These are phyloP conservation scores for Tapirus terrestris DNA, from an alignment of 2,113 vertebrate genomes.

Conservation along the genomic window DNA sequence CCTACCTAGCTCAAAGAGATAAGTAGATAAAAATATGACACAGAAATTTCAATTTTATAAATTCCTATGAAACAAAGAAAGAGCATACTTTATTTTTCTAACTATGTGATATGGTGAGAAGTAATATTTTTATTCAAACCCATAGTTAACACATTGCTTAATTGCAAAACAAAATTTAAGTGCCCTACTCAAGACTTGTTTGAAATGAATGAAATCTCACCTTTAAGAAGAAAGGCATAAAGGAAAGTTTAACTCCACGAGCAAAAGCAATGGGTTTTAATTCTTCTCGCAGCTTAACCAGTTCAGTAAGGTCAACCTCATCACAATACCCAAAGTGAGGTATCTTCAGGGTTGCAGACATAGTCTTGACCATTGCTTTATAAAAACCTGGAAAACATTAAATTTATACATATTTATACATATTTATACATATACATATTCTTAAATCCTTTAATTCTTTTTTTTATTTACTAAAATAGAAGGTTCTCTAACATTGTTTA, in stretches of 20 bases:
- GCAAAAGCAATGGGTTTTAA: slow-evolving; percentile 85
- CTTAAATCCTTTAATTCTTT: neutral
- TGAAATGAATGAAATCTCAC: slow-evolving; percentile 80
- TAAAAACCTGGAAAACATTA: slow-evolving; percentile 91
- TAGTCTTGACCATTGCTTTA: slow-evolving; percentile 96
- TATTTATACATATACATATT: neutral
- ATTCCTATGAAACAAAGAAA: neutral
- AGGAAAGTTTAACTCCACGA: slow-evolving; percentile 94
- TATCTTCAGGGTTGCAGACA: slow-evolving; percentile 95
- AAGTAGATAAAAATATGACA: neutral
- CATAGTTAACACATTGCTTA: neutral
- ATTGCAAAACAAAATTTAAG: neutral
- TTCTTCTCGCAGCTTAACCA: slow-evolving; percentile 90
- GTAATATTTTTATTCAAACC: neutral
- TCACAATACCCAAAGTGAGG: slow-evolving; percentile 97
- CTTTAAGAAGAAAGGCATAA: slow-evolving; percentile 99
- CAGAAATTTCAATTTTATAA: neutral
- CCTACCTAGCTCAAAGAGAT: neutral
- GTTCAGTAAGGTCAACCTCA: slow-evolving; percentile 92
- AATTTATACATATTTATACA: neutral
- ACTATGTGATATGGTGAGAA: neutral
- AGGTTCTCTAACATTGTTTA: neutral
- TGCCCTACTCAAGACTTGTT: neutral
- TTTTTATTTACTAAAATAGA: neutral
- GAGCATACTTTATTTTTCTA: neutral